Evolutionary conservation across 2,113 vertebrate species (phyloP).

Genomic region (Charadrius vociferus): DNA sequence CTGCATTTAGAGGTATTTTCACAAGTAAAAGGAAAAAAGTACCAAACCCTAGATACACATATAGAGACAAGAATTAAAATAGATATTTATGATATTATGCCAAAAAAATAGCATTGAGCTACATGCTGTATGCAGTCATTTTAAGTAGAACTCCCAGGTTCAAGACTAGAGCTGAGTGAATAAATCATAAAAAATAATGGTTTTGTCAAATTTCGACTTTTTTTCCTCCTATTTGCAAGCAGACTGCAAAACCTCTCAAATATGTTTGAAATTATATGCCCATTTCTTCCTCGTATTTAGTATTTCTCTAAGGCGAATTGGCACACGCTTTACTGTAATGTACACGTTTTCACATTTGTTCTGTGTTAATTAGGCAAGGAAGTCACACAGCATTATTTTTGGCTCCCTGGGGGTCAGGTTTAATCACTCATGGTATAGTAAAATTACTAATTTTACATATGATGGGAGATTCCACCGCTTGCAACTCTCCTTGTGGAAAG

Average conservation of each 20-base stretch:
- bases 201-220: slow-evolving; percentile 56
- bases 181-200: slow-evolving; percentile 70
- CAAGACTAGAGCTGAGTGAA: slow-evolving; percentile 57
- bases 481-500: background rate
- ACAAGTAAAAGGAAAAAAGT: background rate
- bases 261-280: slow-evolving; percentile 55
- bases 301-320: slow-evolving; percentile 55
- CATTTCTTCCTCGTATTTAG: slow-evolving; percentile 13
- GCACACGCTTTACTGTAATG: slow-evolving; percentile 59
- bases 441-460: slow-evolving; percentile 23
- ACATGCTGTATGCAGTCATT: slow-evolving; percentile 60
- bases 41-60: slow-evolving; percentile 15
- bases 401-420: slow-evolving; percentile 35
- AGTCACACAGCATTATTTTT: slow-evolving; percentile 55
- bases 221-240: slow-evolving; percentile 17
- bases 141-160: slow-evolving; percentile 63
- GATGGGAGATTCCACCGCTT: slow-evolving; percentile 12
- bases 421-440: slow-evolving; percentile 46
- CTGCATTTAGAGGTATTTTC: slow-evolving; percentile 25
- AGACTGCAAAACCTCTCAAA: slow-evolving; percentile 44
- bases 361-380: slow-evolving; percentile 57
- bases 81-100: slow-evolving; percentile 57
- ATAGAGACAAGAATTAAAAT: slow-evolving; percentile 51
- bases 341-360: slow-evolving; percentile 65
- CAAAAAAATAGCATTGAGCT: slow-evolving; percentile 40